Evolutionary conservation across 2,888 invertebrate genomes (phyloP), one percentile per base, ranked within the genome.

Genomic region (Drosophila macrospina): DNA sequence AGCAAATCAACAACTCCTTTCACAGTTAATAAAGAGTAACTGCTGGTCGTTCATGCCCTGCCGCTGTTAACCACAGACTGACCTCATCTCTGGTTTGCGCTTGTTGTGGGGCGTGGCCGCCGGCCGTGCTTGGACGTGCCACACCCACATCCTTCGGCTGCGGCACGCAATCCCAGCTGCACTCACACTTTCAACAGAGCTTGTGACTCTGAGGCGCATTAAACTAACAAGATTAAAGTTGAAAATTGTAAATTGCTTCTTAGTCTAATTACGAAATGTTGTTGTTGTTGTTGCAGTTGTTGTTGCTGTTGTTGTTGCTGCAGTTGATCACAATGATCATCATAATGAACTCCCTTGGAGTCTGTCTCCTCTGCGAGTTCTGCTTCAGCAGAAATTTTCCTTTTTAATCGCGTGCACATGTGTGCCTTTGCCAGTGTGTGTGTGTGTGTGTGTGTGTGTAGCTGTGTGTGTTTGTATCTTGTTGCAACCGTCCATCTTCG

Each of bases 211-310:
- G 48, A 3, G 28, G 42, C 59, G 76, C 55, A 75, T 76, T 86
- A 78, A 84, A 81, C 88, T 88, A 88, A 85, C 87, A 84, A 86
- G 88, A 85, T 88, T 88, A 88, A 86, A 77, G 74, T 69, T 88
- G 74, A 86, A 26, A 85, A 84, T 88, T 79, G 89, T 81, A 88
- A 84, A 86, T 87, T 86, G 85, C 88, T 73, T 73, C 82, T 88
- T 84, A 86, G 81, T 88, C 84, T 88, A 86, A 88, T 88, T 80
- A 88, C 82, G 74, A 69, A 45, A 59, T 65, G 75, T 66, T 59
- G 50, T 32, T 60, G 42, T 44, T 70, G 61, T 51, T 68, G 54
- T 24, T 47, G 28, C 15, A 64, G 69, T 36, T 66, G 59, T 41
- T 60, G 42, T 44, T 70, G 57, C 48, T 68, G 54, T 20, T 47